These are phyloP conservation scores for Cybosia mesomella DNA, from an alignment of 2,888 invertebrate genomes.

Conservation along the genomic window DNA sequence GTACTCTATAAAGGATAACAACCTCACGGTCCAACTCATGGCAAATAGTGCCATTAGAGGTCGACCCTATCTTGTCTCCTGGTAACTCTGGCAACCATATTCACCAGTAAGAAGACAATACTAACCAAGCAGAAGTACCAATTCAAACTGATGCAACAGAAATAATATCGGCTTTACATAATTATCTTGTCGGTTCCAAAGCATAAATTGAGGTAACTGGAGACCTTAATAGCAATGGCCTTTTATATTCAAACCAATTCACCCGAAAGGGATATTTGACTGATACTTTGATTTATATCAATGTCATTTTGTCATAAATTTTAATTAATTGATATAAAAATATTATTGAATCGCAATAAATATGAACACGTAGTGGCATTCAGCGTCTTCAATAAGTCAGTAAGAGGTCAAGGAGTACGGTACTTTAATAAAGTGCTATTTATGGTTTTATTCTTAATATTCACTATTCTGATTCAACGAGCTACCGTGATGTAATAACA, in stretches of 20 bases:
- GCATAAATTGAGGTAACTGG: not conserved
- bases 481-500: not conserved
- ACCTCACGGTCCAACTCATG: not conserved
- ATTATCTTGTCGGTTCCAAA: not conserved
- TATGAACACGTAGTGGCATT: slow-evolving; percentile 30
- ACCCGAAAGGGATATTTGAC: not conserved
- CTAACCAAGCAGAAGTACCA: not conserved
- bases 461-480: not conserved
- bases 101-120: not conserved
- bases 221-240: not conserved
- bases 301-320: slow-evolving; percentile 4
- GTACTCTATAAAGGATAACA: no score
- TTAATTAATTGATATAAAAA: not conserved
- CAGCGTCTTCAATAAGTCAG: not conserved
- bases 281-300: slow-evolving; percentile 8
- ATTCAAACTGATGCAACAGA: not conserved
- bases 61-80: not conserved
- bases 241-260: not conserved
- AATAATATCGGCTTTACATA: not conserved
- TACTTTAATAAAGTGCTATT: not conserved
- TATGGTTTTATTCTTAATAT: not conserved
- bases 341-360: slow-evolving; percentile 37
- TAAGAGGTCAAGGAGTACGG: not conserved
- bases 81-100: not conserved
- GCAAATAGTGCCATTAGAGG: not conserved